Conservation (phyloP, 2,797 vertebrate species). For the Tapirus indicus region DNA sequence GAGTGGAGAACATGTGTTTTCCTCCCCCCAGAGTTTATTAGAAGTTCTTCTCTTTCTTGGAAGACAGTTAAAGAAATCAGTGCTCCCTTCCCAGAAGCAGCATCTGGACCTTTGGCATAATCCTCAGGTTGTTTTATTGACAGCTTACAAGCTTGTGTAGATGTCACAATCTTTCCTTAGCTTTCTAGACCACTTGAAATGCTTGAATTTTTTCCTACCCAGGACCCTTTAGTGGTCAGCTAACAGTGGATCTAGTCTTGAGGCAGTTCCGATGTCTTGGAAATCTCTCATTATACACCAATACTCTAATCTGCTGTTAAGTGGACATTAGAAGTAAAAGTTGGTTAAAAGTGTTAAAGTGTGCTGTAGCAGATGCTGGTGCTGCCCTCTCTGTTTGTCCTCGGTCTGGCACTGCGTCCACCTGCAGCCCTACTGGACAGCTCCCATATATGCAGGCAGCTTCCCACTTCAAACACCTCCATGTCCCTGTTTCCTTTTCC, state of each 20-base stretch:
- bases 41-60: slow-evolving; percentile 63
- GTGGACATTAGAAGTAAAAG: neutral
- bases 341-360: neutral
- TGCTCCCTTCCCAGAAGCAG: slow-evolving; percentile 70
- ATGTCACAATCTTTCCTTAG: slow-evolving; percentile 76
- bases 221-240: slow-evolving; percentile 47
- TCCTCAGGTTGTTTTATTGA: slow-evolving; percentile 76
- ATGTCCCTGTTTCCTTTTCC: neutral
- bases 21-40: neutral
- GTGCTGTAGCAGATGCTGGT: neutral
- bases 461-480: neutral
- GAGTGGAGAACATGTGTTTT: neutral
- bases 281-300: neutral
- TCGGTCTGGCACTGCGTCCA: neutral
- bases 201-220: slow-evolving; percentile 72
- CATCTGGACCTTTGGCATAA: slow-evolving; percentile 72
- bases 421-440: neutral
- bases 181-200: slow-evolving; percentile 60
- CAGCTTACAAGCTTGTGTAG: slow-evolving; percentile 70
- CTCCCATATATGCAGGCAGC: neutral
- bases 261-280: slow-evolving; percentile 45
- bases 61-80: slow-evolving; percentile 67
- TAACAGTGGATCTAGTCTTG: slow-evolving; percentile 50
- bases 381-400: neutral
- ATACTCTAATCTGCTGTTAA: neutral